phyloP scores from a whole-genome alignment of 1,140 invertebrate genomes.

The Pseudachorutes palmiensis region DNA sequence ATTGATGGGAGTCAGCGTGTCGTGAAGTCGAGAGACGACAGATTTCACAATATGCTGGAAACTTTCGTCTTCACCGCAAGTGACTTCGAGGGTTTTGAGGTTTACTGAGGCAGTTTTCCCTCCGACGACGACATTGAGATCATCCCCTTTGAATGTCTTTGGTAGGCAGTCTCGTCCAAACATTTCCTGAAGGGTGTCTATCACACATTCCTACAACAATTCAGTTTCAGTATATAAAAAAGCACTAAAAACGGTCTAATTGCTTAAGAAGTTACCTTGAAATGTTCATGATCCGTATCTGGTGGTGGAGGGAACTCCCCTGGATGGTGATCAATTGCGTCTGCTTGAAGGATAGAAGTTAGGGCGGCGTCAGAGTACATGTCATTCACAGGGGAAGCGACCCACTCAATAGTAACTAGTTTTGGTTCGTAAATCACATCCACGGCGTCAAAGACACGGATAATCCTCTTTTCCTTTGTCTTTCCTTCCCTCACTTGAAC shows the following conservation, averaged over 20 bases:
- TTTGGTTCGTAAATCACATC: conserved; percentile 75
- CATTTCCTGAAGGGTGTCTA: conserved; percentile 88
- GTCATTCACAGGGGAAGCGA: conserved; percentile 87
- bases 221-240: conserved; percentile 9
- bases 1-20: conserved; percentile 62
- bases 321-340: conserved; percentile 52
- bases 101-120: conserved; percentile 79
- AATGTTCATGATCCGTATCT: conserved; percentile 75
- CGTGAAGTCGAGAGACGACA: conserved; percentile 73
- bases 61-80: conserved; percentile 67
- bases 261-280: conserved; percentile 51
- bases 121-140: conserved; percentile 74
- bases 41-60: conserved; percentile 77
- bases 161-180: conserved; percentile 91
- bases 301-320: conserved; percentile 52
- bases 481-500: conserved; percentile 66
- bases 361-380: conserved; percentile 96
- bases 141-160: conserved; percentile 86
- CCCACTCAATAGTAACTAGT: conserved; percentile 83
- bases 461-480: conserved; percentile 52
- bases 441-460: conserved; percentile 61
- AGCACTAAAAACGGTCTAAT: neutral
- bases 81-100: conserved; percentile 67
- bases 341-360: conserved; percentile 69
- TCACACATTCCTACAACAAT: conserved; percentile 67